phyloP scores from a whole-genome alignment of 2,113 vertebrate species.

The Struthidea cinerea region DNA sequence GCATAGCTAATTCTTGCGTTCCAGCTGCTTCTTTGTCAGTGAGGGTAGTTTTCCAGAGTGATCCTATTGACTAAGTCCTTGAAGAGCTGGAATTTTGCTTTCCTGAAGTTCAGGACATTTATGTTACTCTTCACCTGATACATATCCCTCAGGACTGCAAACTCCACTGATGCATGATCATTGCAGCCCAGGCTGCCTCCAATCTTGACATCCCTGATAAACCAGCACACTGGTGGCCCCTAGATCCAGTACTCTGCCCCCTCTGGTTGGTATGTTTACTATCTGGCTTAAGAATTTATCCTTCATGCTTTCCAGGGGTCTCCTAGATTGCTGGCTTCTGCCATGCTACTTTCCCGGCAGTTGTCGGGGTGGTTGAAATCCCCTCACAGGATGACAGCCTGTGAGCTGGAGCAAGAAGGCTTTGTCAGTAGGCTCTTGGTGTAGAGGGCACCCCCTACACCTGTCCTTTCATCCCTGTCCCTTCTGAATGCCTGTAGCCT shows the following conservation, averaged over 20 bases:
- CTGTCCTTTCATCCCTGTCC: background rate
- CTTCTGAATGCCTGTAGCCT: background rate
- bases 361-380: background rate
- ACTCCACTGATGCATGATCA: background rate
- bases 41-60: background rate
- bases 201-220: background rate
- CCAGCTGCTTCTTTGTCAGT: background rate
- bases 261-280: background rate
- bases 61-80: background rate
- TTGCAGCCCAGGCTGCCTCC: background rate
- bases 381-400: fast-evolving
- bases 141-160: background rate
- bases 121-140: background rate
- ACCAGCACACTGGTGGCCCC: background rate
- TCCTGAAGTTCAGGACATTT: background rate
- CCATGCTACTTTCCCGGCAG: fast-evolving
- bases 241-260: background rate
- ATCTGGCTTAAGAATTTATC: background rate
- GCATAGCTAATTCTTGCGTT: background rate
- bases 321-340: background rate
- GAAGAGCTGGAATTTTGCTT: background rate
- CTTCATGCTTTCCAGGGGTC: background rate
- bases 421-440: background rate
- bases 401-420: background rate
- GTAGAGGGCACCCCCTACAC: background rate